Percentiles rank a stretch among this genome's conserved stretches.
phyloP scores from a whole-genome alignment of 1,140 invertebrate species.

The Antheraea mylitta region DNA sequence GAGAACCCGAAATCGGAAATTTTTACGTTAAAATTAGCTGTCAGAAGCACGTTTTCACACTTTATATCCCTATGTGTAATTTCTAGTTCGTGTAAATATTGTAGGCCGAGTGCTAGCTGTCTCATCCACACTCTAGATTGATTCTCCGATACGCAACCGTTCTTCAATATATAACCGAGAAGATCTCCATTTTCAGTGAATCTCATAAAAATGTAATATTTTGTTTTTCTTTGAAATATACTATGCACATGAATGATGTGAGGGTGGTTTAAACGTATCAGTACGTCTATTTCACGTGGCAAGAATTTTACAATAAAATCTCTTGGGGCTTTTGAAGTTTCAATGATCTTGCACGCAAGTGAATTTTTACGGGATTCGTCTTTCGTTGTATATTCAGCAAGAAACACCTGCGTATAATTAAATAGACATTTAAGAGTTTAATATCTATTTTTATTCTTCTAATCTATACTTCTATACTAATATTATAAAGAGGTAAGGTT shows the following conservation, averaged over 20 bases:
- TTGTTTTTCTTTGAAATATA: conserved; percentile 82
- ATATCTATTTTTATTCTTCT: too few relatives aligned
- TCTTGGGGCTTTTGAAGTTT: conserved; percentile 84
- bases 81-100: conserved; percentile 86
- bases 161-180: conserved; percentile 81
- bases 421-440: conserved; percentile 9
- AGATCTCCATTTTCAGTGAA: conserved; percentile 85
- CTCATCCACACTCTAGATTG: conserved; percentile 84
- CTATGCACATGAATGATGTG: conserved; percentile 85
- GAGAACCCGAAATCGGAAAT: conserved; percentile 91
- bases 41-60: conserved; percentile 89
- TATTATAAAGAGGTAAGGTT: too few relatives aligned
- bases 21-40: conserved; percentile 85
- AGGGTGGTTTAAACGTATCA: conserved; percentile 85
- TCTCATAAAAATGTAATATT: conserved; percentile 86
- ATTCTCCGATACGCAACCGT: conserved; percentile 82
- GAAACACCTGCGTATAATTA: conserved; percentile 74
- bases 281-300: conserved; percentile 86
- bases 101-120: conserved; percentile 82
- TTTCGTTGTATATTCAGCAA: conserved; percentile 77
- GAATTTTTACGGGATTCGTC: conserved; percentile 53
- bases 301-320: conserved; percentile 88
- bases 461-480: too few relatives aligned
- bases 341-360: conserved; percentile 87
- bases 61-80: conserved; percentile 88